phyloP scores from a whole-genome alignment of 2,113 vertebrate species.

The Cynocephalus volans region DNA sequence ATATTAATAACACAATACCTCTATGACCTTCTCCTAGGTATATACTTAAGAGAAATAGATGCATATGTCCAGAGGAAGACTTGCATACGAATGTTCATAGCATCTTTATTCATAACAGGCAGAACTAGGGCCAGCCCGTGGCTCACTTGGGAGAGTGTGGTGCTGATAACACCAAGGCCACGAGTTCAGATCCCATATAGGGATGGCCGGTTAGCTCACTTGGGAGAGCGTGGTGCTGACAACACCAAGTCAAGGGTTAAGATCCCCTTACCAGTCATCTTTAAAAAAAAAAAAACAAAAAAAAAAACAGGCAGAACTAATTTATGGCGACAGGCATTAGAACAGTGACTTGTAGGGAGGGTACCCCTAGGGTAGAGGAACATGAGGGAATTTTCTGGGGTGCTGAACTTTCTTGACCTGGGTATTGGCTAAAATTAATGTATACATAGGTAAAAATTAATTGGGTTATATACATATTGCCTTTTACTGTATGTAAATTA shows the following conservation, averaged over 20 bases:
- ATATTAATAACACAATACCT: not conserved
- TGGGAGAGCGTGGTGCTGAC: no score
- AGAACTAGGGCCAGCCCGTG: no score
- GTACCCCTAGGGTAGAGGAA: not conserved
- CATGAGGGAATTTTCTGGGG: not conserved
- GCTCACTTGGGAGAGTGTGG: no score
- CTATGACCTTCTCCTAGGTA: not conserved
- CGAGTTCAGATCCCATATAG: no score
- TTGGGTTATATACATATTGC: not conserved
- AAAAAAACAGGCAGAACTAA: not conserved
- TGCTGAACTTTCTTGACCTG: not conserved
- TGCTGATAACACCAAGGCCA: no score
- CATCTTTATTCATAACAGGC: not conserved
- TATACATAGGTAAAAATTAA: conserved; percentile 26
- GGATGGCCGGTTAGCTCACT: no score
- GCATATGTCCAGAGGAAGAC: not conserved
- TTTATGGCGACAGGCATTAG: not conserved
- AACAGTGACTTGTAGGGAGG: not conserved
- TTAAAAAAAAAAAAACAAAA: no score
- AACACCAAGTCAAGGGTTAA: no score
- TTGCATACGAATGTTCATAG: not conserved
- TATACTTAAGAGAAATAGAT: conserved; percentile 2
- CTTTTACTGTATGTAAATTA: not conserved
- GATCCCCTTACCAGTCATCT: no score
- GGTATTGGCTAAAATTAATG: not conserved